A percentile compares a stretch with the other conserved stretches of the same genome.
phyloP scores from a whole-genome alignment of 2,797 vertebrate genomes.

The Cheirogaleus major region DNA sequence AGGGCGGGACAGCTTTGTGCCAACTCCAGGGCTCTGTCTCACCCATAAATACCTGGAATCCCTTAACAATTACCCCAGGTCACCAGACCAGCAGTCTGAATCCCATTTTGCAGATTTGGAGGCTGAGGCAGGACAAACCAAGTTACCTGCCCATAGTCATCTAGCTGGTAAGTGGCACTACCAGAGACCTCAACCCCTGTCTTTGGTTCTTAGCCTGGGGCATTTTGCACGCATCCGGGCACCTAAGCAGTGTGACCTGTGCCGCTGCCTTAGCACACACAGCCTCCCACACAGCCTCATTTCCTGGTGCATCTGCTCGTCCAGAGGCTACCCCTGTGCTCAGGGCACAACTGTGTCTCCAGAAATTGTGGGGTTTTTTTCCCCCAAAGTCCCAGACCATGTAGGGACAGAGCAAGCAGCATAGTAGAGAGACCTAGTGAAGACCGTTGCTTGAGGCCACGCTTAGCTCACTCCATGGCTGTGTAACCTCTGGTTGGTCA shows the following conservation, averaged over 20 bases:
- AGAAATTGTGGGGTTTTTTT: neutral
- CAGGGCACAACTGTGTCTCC: neutral
- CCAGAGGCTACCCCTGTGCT: neutral
- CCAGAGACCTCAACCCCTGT: neutral
- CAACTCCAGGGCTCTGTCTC: neutral
- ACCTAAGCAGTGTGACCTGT: neutral
- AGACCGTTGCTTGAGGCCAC: neutral
- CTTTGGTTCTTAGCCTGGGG: neutral
- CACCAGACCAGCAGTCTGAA: neutral
- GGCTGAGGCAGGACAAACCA: neutral
- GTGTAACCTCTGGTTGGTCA: neutral
- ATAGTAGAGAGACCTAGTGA: neutral
- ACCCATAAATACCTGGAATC: neutral
- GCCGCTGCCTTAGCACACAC: neutral
- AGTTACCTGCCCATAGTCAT: neutral
- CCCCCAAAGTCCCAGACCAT: neutral
- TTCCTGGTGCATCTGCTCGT: neutral
- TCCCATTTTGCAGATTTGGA: conserved; percentile 12
- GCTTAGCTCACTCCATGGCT: neutral
- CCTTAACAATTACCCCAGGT: neutral
- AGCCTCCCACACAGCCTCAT: neutral
- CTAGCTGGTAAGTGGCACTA: neutral
- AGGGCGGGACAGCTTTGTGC: neutral
- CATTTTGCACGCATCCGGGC: neutral
- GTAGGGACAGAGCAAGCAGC: neutral